Evolutionary conservation across 2,797 vertebrate genomes (phyloP).

Genomic region (Typhlichthys eigenmanni): DNA sequence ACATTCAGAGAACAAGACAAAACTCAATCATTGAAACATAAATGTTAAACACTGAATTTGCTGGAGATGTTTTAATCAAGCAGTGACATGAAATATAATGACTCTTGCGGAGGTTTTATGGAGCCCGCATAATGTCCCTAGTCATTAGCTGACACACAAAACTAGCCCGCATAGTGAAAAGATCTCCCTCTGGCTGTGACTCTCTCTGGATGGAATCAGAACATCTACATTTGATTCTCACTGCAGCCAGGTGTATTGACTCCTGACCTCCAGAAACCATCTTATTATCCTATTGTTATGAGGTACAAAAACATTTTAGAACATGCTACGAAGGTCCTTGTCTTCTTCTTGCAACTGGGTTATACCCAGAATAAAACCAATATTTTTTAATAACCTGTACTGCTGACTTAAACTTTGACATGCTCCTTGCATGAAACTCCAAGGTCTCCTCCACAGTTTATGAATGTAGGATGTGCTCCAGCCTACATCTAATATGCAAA

Average conservation of each 20-base stretch:
- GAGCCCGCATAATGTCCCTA: conserved; percentile 65
- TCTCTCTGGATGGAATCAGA: conserved; percentile 41
- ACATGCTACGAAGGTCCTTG: conserved; percentile 44
- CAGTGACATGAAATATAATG: conserved; percentile 62
- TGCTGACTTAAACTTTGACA: conserved; percentile 26
- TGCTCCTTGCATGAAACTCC: conserved; percentile 23
- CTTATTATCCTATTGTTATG: conserved; percentile 58
- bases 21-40: conserved; percentile 50
- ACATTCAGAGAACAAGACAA: conserved; percentile 24
- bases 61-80: conserved; percentile 74
- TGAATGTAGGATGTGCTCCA: conserved; percentile 22
- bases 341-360: conserved; percentile 12
- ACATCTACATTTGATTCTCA: conserved; percentile 30
- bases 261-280: conserved; percentile 53
- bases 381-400: conserved; percentile 13
- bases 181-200: conserved; percentile 38
- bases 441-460: conserved; percentile 7
- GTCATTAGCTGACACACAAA: conserved; percentile 64
- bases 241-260: background rate
- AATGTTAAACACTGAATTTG: conserved; percentile 64
- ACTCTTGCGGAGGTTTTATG: conserved; percentile 62
- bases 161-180: conserved; percentile 57
- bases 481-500: conserved; percentile 30
- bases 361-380: conserved; percentile 28
- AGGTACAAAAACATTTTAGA: conserved; percentile 50